These are phyloP conservation scores for Bradypodion pumilum DNA, from an alignment of 2,797 vertebrate genomes.

Conservation along the genomic window DNA sequence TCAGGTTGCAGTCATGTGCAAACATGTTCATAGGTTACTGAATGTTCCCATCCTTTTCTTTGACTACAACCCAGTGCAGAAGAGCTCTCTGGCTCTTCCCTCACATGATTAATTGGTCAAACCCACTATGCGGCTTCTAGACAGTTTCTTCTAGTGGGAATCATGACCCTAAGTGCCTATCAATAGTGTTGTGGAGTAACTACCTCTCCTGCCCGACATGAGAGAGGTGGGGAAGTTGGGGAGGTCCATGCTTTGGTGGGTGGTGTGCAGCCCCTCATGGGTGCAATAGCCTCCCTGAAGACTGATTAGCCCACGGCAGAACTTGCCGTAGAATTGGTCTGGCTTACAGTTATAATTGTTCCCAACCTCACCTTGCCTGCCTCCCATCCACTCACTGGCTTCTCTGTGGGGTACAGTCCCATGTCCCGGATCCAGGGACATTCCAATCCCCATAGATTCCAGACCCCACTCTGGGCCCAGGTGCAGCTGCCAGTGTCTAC, in stretches of 20 bases:
- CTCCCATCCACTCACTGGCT: neutral
- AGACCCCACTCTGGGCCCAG: slow-evolving; percentile 23
- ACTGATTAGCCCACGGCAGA: neutral
- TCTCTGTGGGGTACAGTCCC: slow-evolving; percentile 14
- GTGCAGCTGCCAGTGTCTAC: slow-evolving; percentile 23
- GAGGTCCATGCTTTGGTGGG: neutral
- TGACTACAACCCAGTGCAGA: neutral
- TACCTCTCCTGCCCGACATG: neutral
- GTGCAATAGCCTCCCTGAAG: neutral
- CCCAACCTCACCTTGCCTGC: neutral
- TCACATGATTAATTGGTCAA: neutral
- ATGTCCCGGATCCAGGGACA: slow-evolving; percentile 34
- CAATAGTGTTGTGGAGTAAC: neutral
- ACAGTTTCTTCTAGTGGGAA: neutral
- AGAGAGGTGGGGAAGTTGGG: neutral
- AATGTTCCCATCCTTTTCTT: neutral
- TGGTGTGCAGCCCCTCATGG: slow-evolving; percentile 5
- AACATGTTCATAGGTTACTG: neutral
- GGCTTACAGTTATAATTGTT: slow-evolving; percentile 1
- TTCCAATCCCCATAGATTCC: slow-evolving; percentile 10
- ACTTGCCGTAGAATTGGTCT: neutral
- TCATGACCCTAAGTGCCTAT: neutral
- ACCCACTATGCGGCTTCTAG: neutral
- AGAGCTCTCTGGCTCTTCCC: neutral
- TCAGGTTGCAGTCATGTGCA: neutral